Conservation (phyloP, 2,113 vertebrate species). For the Eurypyga helias region DNA sequence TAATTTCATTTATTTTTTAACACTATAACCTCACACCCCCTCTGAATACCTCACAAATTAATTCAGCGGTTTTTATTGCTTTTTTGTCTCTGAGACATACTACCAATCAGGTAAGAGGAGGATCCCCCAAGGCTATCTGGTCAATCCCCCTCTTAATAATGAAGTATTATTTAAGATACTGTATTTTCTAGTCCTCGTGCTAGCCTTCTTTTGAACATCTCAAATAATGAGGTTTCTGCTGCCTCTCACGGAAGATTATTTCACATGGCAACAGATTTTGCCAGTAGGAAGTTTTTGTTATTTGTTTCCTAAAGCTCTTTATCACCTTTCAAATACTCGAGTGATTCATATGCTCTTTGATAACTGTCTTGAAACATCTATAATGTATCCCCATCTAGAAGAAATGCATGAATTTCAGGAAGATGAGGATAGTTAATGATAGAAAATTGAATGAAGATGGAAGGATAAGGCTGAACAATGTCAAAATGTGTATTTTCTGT, state of each 20-base stretch:
- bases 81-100: background rate
- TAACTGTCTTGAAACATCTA: conserved; percentile 10
- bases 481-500: background rate
- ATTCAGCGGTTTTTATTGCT: background rate
- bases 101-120: background rate
- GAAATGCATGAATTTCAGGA: background rate
- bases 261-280: background rate
- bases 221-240: background rate
- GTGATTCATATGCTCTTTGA: conserved; percentile 7
- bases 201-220: background rate
- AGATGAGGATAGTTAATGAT: background rate
- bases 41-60: background rate
- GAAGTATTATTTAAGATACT: background rate
- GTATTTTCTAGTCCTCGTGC: background rate
- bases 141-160: background rate
- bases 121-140: background rate
- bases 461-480: background rate
- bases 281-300: conserved; percentile 4
- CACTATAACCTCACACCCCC: background rate
- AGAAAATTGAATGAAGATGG: background rate
- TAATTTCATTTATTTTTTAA: background rate
- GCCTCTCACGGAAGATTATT: conserved; percentile 9
- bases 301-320: conserved; percentile 39
- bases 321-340: conserved; percentile 9
- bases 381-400: background rate